Percentiles rank a stretch among this genome's conserved stretches.
Conservation (phyloP, 2,888 invertebrate species). For the Diploptera punctata region DNA sequence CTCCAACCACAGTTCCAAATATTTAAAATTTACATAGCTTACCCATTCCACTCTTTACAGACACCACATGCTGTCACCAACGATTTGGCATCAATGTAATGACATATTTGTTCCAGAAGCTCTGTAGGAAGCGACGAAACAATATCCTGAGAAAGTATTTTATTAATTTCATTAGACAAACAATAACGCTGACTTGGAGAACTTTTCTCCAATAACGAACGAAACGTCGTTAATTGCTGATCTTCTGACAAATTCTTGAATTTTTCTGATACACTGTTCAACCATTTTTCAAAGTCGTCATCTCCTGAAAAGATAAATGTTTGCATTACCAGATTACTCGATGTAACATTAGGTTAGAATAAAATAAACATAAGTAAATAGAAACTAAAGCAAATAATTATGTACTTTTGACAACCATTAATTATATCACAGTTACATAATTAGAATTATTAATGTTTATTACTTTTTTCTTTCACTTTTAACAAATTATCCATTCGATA, state of each 20-base stretch:
- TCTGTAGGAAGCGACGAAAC: slow-evolving; percentile 37
- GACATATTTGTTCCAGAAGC: slow-evolving; percentile 36
- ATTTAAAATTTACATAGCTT: neutral
- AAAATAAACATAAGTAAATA: no score
- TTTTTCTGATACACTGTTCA: neutral
- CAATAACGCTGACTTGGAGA: slow-evolving; percentile 10
- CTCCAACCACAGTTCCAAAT: no score
- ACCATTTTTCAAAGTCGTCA: slow-evolving; percentile 7
- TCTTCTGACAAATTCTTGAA: neutral
- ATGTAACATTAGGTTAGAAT: no score
- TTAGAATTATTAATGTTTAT: no score
- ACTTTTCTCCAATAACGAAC: neutral
- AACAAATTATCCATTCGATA: no score
- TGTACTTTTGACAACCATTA: no score
- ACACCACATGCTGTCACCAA: slow-evolving; percentile 35
- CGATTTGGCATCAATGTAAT: slow-evolving; percentile 35
- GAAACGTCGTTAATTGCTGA: neutral
- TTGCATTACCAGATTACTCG: no score
- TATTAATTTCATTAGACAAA: slow-evolving; percentile 1
- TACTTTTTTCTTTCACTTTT: no score
- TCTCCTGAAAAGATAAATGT: slow-evolving; percentile 17
- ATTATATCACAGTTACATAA: no score
- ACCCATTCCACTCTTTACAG: slow-evolving; percentile 40
- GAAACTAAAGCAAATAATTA: no score
- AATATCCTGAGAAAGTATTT: slow-evolving; percentile 32